Base-by-base conservation (phyloP, 2,888 invertebrate species). In the Stenotaenia linearis region DNA sequence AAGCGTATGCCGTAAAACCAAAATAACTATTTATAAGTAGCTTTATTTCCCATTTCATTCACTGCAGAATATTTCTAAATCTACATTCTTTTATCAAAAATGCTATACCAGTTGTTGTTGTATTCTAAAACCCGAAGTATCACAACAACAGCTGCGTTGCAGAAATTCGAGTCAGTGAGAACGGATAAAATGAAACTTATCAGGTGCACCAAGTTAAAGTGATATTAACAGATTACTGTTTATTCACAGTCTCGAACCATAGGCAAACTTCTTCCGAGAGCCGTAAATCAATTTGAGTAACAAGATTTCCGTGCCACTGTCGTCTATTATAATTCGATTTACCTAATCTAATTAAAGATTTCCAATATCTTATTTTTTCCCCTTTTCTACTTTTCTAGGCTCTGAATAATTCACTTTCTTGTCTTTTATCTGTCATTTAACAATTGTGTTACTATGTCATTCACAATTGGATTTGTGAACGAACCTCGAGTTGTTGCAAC, bases 181-280 rank as follows among this genome's bases (percentile, higher is more conserved):
- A 69, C n/a, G 23, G 12, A 28, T 69, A 28, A 25, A 23, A 28
- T 69, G 69, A 69, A 28, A 69, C 69, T 69, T 69, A 23, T 69
- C 69, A 69, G 69, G 69, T 69, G 69, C 69, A 69, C 6, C 25
- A 28, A 28, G 69, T 28, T 69, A 50, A 50, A 50, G 50, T 50
- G 50, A 50, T 69, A 69, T 69, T 69, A 69, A 69, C 18, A 69
- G 69, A 69, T 69, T 50, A 50, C 50, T 50, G 50, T 50, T 50
- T 50, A 50, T 50, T 50, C 50, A 50, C 50, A n/a, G 50, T 50
- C 50, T 50, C 50, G 18, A 50, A 18, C 50, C 18, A 7, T 4
- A 18, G 15, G 50, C 18, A 50, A 50, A 50, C 50, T 50, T 50
- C 50, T 50, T 50, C 18, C n/a, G 18, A 50, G 50, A 50, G 50